Conservation (phyloP, 2,888 invertebrate species). For the Xestia c-nigrum region DNA sequence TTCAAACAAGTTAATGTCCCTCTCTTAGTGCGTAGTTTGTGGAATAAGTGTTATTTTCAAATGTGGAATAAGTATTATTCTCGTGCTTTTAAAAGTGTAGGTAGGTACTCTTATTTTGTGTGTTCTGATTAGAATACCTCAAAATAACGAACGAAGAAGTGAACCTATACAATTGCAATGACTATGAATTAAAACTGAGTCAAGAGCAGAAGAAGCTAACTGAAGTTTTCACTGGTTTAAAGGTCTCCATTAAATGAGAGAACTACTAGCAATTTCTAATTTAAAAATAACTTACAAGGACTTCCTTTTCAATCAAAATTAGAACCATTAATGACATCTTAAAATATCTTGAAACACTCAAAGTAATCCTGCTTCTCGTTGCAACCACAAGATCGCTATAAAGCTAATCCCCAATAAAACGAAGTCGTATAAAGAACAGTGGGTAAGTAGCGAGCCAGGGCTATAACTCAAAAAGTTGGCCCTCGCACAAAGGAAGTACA, state of each 20-base stretch:
- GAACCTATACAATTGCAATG: no score
- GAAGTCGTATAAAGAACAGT: constrained; percentile 62
- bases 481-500: constrained; percentile 69
- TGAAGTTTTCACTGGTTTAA: not conserved
- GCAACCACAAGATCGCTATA: constrained; percentile 32
- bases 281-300: not conserved
- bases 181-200: no score
- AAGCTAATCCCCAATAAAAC: constrained; percentile 66
- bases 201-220: no score
- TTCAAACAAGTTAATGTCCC: no score
- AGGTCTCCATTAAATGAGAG: not conserved
- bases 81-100: no score
- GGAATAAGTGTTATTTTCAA: no score
- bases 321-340: constrained; percentile 4
- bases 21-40: no score
- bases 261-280: not conserved
- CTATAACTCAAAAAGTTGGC: constrained; percentile 81
- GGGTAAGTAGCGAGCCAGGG: constrained; percentile 53
- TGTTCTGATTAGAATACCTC: no score
- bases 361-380: constrained; percentile 14
- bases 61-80: no score
- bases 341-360: constrained; percentile 15
- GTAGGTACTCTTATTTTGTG: no score
- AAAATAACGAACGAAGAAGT: not conserved
- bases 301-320: not conserved